Percentiles rank a stretch among this genome's conserved stretches.
phyloP scores from a whole-genome alignment of 35 echinoderm and acorn worm genomes.

The Apostichopus japonicus region DNA sequence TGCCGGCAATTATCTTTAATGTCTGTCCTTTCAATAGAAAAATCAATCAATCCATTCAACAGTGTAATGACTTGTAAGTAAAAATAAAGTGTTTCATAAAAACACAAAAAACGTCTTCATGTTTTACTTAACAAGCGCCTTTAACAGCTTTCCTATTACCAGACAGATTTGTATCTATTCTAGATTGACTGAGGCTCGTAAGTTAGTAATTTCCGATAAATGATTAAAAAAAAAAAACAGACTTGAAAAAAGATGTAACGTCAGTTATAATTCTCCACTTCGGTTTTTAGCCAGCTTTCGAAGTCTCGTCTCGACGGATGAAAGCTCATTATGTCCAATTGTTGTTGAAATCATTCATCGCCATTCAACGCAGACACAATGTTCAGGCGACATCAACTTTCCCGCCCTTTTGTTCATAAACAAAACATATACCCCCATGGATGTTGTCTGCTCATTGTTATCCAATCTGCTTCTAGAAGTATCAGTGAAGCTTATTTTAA shows the following conservation, averaged over 20 bases:
- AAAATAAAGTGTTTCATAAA: not conserved
- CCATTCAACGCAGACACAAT: not conserved
- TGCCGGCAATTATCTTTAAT: not conserved
- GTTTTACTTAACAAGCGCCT: not conserved
- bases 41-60: not conserved
- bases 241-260: not conserved
- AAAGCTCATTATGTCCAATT: conserved; percentile 41
- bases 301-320: not conserved
- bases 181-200: not conserved
- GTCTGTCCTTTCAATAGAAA: not conserved
- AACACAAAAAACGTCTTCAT: not conserved
- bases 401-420: conserved; percentile 4
- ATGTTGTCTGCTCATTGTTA: conserved; percentile 2
- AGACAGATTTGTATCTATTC: not conserved
- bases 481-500: conserved; percentile 29
- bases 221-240: not conserved
- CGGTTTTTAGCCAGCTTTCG: too few species aligned
- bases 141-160: not conserved
- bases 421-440: conserved; percentile 20
- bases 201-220: not conserved
- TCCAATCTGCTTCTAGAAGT: conserved; percentile 23
- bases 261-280: too few species aligned
- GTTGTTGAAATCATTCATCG: conserved; percentile 10
- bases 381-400: conserved; percentile 25
- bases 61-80: not conserved